Base-by-base conservation (phyloP, 2,113 vertebrate genomes). In the Petromus typicus region DNA sequence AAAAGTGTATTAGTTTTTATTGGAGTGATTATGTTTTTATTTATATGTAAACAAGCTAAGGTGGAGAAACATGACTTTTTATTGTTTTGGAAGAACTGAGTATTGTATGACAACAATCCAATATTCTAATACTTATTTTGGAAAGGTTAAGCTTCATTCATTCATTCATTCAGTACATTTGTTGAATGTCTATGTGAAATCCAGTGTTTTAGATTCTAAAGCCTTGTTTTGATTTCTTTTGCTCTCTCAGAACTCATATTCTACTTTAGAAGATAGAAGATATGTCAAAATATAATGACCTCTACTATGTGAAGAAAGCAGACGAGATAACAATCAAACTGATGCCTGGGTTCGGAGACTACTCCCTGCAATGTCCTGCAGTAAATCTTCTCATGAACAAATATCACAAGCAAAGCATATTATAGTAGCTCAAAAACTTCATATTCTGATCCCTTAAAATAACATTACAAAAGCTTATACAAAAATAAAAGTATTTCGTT, bases 81-180 rank as follows among this genome's bases (percentile, higher is more conserved):
- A 1, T 30, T 86, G 59, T n/a, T 48, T 22, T 1, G 23, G 45
- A 76, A 22, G 43, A 78, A 89, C 11, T 78, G 5, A 91, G 4
- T 67, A 37, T 40, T 69, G 3, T 7, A 2, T 71, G 5, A 63
- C 85, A 48, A 82, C 2, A 57, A 37, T 5, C 1, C 67, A 32
- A 11, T 32, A 48, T n/a, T 71, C 3, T 5, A 17, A 25, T 89
- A 18, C 5, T 34, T 40, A 45, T 83, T 90, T 83, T 16, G 81
- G 3, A 81, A 8, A 4, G 3, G 4, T 48, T 48, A 66, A 69
- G 2, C 56, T 48, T 3, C 12, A 57, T 64, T 89, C 45, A 17
- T 84, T 93, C 89, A 3, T n/a, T 63, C 84, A 57, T 43, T 80
- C n/a, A n/a, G 57, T 80, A 48, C 75, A 64, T 78, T 73, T 93